Evolutionary conservation across 2,797 vertebrate species (phyloP).

Genomic region (Pangasius djambal): DNA sequence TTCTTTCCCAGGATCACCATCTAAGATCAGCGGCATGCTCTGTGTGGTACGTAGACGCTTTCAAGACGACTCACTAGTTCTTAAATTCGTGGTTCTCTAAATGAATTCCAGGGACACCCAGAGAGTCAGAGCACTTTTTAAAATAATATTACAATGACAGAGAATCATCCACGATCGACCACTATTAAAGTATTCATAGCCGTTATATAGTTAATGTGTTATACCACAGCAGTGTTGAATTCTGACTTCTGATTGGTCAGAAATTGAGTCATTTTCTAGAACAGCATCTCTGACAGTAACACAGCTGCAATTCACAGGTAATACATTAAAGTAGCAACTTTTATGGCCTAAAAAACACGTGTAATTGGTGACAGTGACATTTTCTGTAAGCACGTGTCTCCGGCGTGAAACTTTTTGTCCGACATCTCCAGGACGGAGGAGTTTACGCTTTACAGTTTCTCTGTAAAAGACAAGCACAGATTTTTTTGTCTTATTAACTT

Average conservation of each 20-base stretch:
- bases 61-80: not conserved
- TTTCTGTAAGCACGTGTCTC: no score
- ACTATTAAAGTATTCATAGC: not conserved
- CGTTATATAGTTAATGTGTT: not conserved
- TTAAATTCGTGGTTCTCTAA: not conserved
- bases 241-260: not conserved
- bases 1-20: conserved; percentile 46
- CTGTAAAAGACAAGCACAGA: no score
- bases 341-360: not conserved
- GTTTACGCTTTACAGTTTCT: no score
- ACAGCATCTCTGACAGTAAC: not conserved
- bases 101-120: not conserved
- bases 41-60: conserved; percentile 49
- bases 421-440: no score
- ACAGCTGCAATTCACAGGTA: not conserved
- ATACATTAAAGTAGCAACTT: not conserved
- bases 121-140: not conserved
- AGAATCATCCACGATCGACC: not conserved
- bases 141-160: not conserved
- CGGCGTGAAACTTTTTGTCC: no score
- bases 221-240: not conserved
- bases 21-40: conserved; percentile 52
- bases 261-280: not conserved
- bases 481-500: no score
- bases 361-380: not conserved